Conservation (phyloP, 1,140 invertebrate genomes). For the Macrobrachium nipponense region DNA sequence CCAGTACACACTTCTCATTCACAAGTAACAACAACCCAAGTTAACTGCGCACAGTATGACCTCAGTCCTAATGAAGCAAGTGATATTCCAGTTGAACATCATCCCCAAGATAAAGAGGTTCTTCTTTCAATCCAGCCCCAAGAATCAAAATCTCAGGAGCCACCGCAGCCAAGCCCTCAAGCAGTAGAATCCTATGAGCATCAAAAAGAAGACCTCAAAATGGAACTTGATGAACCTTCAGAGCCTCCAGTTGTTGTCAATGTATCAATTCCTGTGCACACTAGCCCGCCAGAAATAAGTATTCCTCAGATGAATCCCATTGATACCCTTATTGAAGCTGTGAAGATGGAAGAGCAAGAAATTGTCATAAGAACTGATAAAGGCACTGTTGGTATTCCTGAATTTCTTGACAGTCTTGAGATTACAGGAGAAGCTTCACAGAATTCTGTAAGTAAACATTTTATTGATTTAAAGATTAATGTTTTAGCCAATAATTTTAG, state of each 20-base stretch:
- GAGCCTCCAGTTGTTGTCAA: neutral
- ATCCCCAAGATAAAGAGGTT: no score
- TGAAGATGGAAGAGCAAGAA: slow-evolving; percentile 17
- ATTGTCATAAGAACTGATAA: neutral
- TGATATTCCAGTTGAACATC: no score
- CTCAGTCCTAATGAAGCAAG: no score
- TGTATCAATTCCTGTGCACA: neutral
- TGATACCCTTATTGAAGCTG: slow-evolving; percentile 31
- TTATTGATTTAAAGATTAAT: neutral
- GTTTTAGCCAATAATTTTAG: neutral
- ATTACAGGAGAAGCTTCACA: slow-evolving; percentile 36
- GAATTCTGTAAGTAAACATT: slow-evolving; percentile 21
- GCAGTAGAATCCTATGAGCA: no score
- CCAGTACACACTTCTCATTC: neutral
- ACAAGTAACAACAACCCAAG: neutral
- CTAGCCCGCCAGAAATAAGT: neutral
- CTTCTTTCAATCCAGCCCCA: no score
- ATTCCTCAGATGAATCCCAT: slow-evolving; percentile 11
- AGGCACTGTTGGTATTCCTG: slow-evolving; percentile 38
- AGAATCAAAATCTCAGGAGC: no score
- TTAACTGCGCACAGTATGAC: no score
- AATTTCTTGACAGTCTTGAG: slow-evolving; percentile 35
- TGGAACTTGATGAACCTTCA: neutral
- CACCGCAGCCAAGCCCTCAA: no score
- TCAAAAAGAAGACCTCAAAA: no score